A percentile compares a stretch with the other conserved stretches of the same genome.
These are phyloP conservation scores for Sciurus niger DNA, from an alignment of 2,113 vertebrate species.

Conservation along the genomic window DNA sequence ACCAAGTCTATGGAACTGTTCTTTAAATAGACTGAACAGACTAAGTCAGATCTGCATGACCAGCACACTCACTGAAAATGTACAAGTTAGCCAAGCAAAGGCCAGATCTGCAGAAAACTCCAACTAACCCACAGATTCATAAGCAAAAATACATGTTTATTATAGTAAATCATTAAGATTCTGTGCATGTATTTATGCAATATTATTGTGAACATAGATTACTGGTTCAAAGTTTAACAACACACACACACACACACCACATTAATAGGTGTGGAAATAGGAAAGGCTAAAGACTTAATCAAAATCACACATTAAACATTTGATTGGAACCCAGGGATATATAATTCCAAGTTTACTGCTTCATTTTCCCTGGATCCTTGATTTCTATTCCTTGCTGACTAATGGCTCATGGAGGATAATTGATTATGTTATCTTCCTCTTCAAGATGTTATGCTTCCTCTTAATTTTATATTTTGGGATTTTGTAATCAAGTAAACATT, in stretches of 20 bases:
- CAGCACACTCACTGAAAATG: not conserved
- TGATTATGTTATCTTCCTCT: not conserved
- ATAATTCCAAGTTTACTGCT: not conserved
- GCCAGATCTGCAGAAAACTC: not conserved
- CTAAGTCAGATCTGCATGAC: not conserved
- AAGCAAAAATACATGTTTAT: not conserved
- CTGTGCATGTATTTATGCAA: not conserved
- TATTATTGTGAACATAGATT: not conserved
- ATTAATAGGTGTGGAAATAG: not conserved
- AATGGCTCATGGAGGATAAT: constrained; percentile 23
- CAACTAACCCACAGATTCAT: not conserved
- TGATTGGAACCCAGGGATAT: constrained; percentile 3
- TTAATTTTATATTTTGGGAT: constrained; percentile 15
- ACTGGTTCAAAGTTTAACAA: not conserved
- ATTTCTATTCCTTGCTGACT: constrained; percentile 29
- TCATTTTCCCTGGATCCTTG: constrained; percentile 9
- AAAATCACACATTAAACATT: constrained; percentile 2
- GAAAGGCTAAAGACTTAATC: not conserved
- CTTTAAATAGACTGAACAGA: not conserved
- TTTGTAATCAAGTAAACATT: constrained; percentile 53
- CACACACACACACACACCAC: not conserved
- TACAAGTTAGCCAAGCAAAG: not conserved
- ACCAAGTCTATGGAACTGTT: not conserved
- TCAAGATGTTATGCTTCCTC: not conserved
- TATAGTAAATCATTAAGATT: not conserved